Conservation (phyloP, 2,888 invertebrate species). For the Labia minor region DNA sequence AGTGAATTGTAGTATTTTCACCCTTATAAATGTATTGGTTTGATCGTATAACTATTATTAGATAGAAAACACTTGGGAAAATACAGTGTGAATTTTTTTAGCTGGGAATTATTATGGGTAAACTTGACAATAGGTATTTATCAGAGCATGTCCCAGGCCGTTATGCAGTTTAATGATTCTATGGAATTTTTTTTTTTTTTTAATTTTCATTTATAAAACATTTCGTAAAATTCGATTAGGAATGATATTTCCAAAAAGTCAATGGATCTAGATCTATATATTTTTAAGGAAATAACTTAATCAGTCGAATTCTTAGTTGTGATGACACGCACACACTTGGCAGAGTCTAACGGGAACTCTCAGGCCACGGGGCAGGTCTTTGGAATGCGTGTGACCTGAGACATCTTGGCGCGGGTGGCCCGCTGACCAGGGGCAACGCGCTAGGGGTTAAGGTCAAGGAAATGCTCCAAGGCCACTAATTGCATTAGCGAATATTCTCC, state of each 20-base stretch:
- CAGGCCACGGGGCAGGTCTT: not conserved
- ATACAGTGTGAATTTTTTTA: not conserved
- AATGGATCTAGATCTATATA: too few species aligned
- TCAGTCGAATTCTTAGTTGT: not conserved
- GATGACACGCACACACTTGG: not conserved
- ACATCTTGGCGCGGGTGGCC: not conserved
- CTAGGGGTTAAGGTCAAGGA: conserved; percentile 3
- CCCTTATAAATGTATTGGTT: not conserved
- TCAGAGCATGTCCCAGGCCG: not conserved
- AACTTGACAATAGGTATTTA: conserved; percentile 7
- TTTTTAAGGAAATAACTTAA: too few species aligned
- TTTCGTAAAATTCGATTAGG: too few species aligned
- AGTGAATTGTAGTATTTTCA: too few species aligned
- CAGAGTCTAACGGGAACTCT: not conserved
- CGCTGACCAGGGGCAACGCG: not conserved
- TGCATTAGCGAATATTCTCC: too few species aligned
- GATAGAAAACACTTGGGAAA: not conserved
- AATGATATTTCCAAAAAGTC: too few species aligned
- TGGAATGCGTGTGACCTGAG: conserved; percentile 1
- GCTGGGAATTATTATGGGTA: not conserved
- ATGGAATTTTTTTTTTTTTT: not conserved
- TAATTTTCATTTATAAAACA: too few species aligned
- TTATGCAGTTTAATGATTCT: not conserved
- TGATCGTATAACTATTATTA: not conserved
- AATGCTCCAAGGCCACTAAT: not conserved